Conservation (phyloP, 2,113 vertebrate genomes). For the Lutjanus erythropterus region DNA sequence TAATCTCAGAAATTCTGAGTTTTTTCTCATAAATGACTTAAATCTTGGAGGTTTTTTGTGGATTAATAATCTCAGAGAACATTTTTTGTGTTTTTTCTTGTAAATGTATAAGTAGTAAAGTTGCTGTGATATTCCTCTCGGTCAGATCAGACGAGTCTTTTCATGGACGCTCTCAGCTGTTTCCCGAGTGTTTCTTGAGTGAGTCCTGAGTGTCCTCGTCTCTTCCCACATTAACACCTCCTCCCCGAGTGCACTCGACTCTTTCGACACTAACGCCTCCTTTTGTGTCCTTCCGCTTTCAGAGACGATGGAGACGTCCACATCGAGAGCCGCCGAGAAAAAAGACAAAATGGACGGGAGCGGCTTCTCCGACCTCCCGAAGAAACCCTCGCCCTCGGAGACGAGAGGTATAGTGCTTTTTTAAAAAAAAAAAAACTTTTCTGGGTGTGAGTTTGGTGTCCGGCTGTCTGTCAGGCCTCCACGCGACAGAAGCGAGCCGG, state of each 20-base stretch:
- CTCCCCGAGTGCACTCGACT: background rate
- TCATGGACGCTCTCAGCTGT: too few species aligned
- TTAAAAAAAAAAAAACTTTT: too few species aligned
- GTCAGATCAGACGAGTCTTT: background rate
- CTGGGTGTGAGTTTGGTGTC: background rate
- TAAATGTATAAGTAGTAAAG: too few species aligned
- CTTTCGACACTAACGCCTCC: background rate
- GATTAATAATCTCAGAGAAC: too few species aligned
- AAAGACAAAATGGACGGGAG: slow-evolving; percentile 90
- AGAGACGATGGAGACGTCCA: slow-evolving; percentile 90
- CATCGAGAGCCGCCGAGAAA: slow-evolving; percentile 85
- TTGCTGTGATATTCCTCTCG: too few species aligned
- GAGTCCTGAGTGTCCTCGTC: slow-evolving; percentile 12
- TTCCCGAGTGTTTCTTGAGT: background rate
- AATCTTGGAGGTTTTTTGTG: too few species aligned
- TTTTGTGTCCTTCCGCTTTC: slow-evolving; percentile 46
- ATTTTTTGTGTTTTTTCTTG: too few species aligned
- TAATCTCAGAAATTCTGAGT: too few species aligned
- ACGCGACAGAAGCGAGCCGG: slow-evolving; percentile 1
- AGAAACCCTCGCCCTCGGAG: slow-evolving; percentile 88
- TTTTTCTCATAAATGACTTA: too few species aligned
- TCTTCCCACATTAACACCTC: slow-evolving; percentile 10
- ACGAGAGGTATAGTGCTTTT: slow-evolving; percentile 85
- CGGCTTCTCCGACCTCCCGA: slow-evolving; percentile 86
- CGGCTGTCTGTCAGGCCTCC: background rate